Base-by-base conservation (phyloP, 2,888 invertebrate genomes). In the Amiota mariae region DNA sequence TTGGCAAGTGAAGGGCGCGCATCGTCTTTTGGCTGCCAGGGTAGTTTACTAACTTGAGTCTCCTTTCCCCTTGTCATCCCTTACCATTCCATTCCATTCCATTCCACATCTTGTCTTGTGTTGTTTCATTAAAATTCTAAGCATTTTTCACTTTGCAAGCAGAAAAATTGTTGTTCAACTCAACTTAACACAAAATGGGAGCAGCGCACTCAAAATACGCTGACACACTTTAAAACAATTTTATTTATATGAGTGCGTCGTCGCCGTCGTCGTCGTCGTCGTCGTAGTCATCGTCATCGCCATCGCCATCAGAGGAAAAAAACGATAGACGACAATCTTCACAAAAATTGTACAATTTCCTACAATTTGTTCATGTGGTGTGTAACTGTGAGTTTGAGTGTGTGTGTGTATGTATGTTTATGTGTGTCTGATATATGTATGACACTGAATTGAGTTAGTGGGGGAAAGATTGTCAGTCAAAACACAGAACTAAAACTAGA, bases 181-280 rank as follows among this genome's bases (percentile, higher is more conserved):
- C 12, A 47, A 48, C 64, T 63, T 13, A 36, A 63, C 36, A 36
- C 36, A n/a, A n/a, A 57, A 57, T 57, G 15, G 10, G 54, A 12
- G 54, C 54, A 12, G 54, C 54, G 36, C 36, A 54, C 54, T 59
- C 59, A 59, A 59, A 59, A 63, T 84, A 82, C 81, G 82, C 83
- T 84, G 85, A 85, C 83, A 83, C 85, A 85, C 82, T 83, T 85
- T 83, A 83, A 83, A 83, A 85, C 85, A 85, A 83, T 83, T 85
- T 85, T 54, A 36, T 85, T 85, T 54, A 36, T 18, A 66, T 66
- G 66, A 46, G 48, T 63, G n/a, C n/a, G 12, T 54, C 12, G 54
- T 6, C 36, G 36, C 6, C 24, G 3, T 24, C 24, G 24, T 3
- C 36, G 6, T 36, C 36, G 36, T 36, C 36, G 6, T 36, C 36